phyloP scores from a whole-genome alignment of 1,140 invertebrate genomes.

The Aphaenogaster ashmeadi region DNA sequence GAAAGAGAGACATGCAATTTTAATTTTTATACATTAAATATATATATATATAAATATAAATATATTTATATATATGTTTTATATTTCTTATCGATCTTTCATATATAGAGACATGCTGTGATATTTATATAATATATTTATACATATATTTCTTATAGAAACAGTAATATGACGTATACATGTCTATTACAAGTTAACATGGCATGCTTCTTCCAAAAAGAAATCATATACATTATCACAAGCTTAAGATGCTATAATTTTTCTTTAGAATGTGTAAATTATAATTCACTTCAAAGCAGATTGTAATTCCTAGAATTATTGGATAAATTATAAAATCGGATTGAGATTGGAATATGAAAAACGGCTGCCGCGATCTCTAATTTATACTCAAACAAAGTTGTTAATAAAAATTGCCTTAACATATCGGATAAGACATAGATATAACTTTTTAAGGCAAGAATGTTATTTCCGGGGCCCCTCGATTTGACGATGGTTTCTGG shows the following conservation, averaged over 20 bases:
- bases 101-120: conserved; percentile 18
- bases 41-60: conserved; percentile 36
- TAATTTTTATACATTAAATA: conserved; percentile 36
- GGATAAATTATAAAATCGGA: not conserved
- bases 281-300: not conserved
- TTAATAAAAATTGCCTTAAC: not conserved
- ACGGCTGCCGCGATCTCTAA: not conserved
- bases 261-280: not conserved
- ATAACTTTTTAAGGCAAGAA: not conserved
- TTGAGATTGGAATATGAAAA: not conserved
- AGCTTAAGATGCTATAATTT: not conserved
- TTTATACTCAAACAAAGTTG: not conserved
- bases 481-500: too few relatives aligned
- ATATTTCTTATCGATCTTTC: conserved; percentile 28
- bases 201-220: conserved; percentile 6
- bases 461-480: too few relatives aligned
- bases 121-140: conserved; percentile 35
- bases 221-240: conserved; percentile 9
- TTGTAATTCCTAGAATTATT: not conserved
- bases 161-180: conserved; percentile 38
- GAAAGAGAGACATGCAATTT: conserved; percentile 13
- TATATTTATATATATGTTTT: conserved; percentile 48
- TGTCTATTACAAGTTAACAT: conserved; percentile 32
- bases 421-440: not conserved
- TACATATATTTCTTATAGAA: conserved; percentile 20